Conservation (phyloP, 2,797 vertebrate species). For the Phoeniculus purpureus region DNA sequence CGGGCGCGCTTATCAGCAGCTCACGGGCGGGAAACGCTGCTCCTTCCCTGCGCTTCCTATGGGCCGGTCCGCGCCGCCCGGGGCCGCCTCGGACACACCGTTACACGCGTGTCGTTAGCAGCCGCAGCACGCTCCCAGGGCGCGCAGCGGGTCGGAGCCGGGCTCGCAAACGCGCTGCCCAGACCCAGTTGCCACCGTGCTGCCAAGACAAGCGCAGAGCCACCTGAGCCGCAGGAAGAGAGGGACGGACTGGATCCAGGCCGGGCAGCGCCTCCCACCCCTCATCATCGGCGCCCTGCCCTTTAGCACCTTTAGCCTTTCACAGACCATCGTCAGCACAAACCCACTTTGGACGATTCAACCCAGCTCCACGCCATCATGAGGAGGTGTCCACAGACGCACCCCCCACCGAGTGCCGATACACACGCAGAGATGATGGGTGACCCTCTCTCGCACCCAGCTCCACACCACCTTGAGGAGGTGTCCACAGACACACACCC, state of each 20-base stretch:
- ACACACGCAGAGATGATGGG: no score
- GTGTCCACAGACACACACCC: no score
- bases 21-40: not conserved
- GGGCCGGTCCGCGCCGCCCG: no score
- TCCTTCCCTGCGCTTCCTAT: constrained; percentile 24
- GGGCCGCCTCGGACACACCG: no score
- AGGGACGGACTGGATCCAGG: no score
- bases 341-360: not conserved
- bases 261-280: no score
- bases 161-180: not conserved
- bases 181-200: not conserved
- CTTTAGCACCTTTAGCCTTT: not conserved
- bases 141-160: not conserved
- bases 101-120: no score
- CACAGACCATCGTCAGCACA: not conserved
- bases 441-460: no score
- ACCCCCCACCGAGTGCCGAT: no score
- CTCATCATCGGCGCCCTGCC: not conserved
- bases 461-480: no score
- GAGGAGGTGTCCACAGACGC: no score
- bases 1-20: constrained; percentile 42
- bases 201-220: not conserved
- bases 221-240: not conserved
- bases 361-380: no score
- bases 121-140: constrained; percentile 8